Evolutionary conservation across 2,888 invertebrate genomes (phyloP), one percentile per base, ranked within the genome.

Genomic region (Cataglyphis altisquamis): DNA sequence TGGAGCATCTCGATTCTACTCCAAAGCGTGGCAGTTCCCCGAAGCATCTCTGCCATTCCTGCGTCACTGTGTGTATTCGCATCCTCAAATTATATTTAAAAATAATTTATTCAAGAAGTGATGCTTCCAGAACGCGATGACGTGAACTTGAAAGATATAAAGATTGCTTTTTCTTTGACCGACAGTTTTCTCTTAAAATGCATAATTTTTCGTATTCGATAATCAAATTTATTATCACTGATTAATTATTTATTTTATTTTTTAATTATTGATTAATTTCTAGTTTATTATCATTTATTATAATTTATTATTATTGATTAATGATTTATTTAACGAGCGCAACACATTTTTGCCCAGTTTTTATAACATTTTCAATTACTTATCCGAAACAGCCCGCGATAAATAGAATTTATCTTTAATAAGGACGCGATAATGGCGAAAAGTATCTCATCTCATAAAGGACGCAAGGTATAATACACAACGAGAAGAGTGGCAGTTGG

Each of bases 401-500:
- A 18, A 48, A 32, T 39, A 15, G 25, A 72, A 36, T 36, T 80
- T 62, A 80, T 80, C 60, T 72, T 72, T 72, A 60, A 72, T 12
- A 57, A 41, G 78, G 21, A 41, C 29, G 60, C n/a, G 32, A 25
- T 39, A 57, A 70, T 21, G 70, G 78, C 72, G 60, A 80, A 70
- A 80, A 88, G 88, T 85, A 85, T 86, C 74, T 87, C 82, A 90
- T 90, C 84, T 67, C 83, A 83, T 77, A 73, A 82, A 81, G 55
- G 70, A 66, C 52, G 48, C 48, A 52, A 52, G n/a, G 48, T n/a
- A 36, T 85, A 73, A 83, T 82, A 84, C 75, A 52, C 64, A 45
- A 48, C 45, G 85, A 57, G 68, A 83, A 86, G 90, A 91, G 90
- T 91, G 91, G 87, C 88, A 86, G 85, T 85, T 83, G 67, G 86